These are phyloP conservation scores for Gandaritis pyraliata DNA, from an alignment of 2,888 invertebrate species.

Conservation along the genomic window DNA sequence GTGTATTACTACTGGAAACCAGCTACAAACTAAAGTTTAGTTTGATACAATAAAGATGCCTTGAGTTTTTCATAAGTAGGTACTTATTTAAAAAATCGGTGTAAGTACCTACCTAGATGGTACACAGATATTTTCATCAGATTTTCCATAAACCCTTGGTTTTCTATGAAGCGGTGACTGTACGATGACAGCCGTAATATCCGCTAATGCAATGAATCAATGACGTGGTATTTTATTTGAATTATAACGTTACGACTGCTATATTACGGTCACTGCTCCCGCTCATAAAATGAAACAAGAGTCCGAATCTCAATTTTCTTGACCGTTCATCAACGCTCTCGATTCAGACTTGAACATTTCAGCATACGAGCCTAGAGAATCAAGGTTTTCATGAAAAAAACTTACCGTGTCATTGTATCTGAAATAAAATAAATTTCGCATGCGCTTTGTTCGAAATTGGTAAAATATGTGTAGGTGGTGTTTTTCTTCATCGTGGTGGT, in stretches of 20 bases:
- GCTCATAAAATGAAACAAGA: no score
- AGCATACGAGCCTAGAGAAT: background rate
- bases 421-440: constrained; percentile 53
- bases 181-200: background rate
- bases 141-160: no score
- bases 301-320: no score
- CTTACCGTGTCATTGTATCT: constrained; percentile 51
- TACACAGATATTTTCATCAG: no score
- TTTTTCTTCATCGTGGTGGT: constrained; percentile 18
- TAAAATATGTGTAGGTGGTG: background rate
- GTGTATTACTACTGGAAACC: background rate
- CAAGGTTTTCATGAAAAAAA: constrained; percentile 21
- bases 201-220: background rate
- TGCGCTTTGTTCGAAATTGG: constrained; percentile 38
- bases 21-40: background rate
- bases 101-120: no score
- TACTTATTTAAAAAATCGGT: no score
- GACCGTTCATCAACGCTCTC: no score
- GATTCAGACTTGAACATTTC: no score
- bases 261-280: no score
- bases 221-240: background rate
- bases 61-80: constrained; percentile 21
- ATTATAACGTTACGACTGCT: background rate
- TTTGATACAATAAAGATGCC: constrained; percentile 6
- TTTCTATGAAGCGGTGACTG: background rate